phyloP scores from a whole-genome alignment of 2,797 vertebrate genomes.

The Coracias cyanogaster region DNA sequence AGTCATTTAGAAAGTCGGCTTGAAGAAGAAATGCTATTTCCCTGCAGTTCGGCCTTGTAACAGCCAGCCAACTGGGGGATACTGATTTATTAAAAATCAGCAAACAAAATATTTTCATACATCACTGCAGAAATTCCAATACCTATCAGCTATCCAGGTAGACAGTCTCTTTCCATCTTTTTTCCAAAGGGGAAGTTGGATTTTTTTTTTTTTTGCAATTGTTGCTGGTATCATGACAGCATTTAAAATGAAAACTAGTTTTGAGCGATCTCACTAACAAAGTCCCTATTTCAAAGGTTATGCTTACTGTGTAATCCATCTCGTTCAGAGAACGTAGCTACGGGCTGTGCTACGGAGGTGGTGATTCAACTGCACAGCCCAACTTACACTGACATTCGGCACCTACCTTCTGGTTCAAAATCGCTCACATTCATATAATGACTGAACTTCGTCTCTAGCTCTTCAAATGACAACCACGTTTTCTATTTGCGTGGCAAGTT shows the following conservation, averaged over 20 bases:
- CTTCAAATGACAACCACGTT: neutral
- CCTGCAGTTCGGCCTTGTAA: neutral
- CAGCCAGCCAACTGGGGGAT: neutral
- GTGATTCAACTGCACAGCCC: neutral
- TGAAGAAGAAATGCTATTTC: slow-evolving; percentile 7
- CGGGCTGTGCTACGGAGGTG: neutral
- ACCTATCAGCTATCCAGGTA: neutral
- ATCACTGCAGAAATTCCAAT: neutral
- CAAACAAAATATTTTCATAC: neutral
- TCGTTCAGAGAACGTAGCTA: neutral
- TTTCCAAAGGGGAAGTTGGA: neutral
- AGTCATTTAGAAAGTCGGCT: neutral
- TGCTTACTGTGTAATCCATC: slow-evolving; percentile 2
- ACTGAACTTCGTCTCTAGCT: neutral
- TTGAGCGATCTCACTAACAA: slow-evolving; percentile 39
- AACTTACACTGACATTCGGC: neutral
- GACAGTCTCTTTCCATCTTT: neutral
- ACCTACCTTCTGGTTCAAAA: neutral
- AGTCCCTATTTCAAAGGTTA: slow-evolving; percentile 17
- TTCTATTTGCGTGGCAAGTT: neutral
- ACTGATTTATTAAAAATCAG: neutral
- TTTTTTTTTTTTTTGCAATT: neutral
- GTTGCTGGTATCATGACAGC: neutral
- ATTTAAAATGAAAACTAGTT: slow-evolving; percentile 27
- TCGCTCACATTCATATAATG: neutral